These are phyloP conservation scores for Pelosia muscerda DNA, from an alignment of 2,888 invertebrate genomes.

Conservation along the genomic window DNA sequence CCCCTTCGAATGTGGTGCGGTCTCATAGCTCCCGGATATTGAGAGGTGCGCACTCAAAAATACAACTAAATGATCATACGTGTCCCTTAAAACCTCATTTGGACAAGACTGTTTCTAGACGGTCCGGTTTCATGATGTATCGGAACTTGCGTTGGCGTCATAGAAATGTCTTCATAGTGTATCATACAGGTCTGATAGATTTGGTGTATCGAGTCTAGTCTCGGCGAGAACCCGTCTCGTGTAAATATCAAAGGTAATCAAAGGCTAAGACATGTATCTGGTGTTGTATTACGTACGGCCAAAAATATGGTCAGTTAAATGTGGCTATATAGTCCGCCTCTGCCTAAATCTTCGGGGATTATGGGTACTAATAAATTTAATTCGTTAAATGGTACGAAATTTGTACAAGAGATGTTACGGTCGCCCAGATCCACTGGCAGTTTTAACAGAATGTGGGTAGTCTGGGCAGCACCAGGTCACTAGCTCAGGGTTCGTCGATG, in stretches of 20 bases:
- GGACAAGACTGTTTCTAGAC: not conserved
- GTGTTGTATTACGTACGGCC: no score
- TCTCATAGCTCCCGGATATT: no score
- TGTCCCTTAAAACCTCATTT: not conserved
- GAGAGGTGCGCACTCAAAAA: no score
- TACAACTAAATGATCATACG: no score
- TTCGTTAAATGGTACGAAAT: not conserved
- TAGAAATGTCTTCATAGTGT: not conserved
- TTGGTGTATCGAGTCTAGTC: no score
- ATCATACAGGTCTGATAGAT: no score
- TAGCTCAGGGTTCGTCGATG: conserved; percentile 37
- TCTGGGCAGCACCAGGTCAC: conserved; percentile 39
- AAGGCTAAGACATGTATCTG: no score
- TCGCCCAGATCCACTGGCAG: not conserved
- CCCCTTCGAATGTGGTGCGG: no score
- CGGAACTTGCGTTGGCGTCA: not conserved
- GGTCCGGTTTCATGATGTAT: not conserved
- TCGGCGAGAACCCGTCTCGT: no score
- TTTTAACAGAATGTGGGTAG: conserved; percentile 31
- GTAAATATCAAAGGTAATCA: no score
- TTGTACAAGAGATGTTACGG: not conserved
- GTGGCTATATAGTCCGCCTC: not conserved
- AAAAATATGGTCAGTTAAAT: not conserved
- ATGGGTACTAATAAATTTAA: not conserved
- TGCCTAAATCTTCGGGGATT: not conserved